Base-by-base conservation (phyloP, 2,797 vertebrate species). In the Orestias chungarensis region DNA sequence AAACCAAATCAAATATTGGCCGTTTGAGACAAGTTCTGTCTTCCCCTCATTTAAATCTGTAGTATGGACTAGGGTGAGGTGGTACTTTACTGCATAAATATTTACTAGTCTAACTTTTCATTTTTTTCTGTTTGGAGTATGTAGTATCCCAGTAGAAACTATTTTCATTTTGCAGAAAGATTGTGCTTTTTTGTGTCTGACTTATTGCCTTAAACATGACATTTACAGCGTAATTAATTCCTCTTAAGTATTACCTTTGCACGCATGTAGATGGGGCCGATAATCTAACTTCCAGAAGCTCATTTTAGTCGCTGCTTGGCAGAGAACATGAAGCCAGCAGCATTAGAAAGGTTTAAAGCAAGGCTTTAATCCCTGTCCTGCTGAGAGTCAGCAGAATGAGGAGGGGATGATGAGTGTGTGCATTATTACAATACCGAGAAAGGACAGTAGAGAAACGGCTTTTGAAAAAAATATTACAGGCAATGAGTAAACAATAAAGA, bases 221-320 rank as follows among this genome's bases (percentile, higher is more conserved):
- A 43, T 46, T 74, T 35, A 69, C 42, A 68, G 43, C 27, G 27
- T 43, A 66, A 76, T 76, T 59, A 73, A 55, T 57, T 69, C 59
- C 1, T 74, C 68, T 66, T 80, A 71, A 78, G 78, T 73, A 71
- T 77, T 42, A 62, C 12, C 33, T 29, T 29, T 54, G 33, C 52
- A 52, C 33, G 66, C 54, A 71, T 84, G 73, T 82, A 93, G 94
- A 93, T 94, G 94, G 94, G 73, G 80, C 94, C 87, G 93, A 87
- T 87, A 85, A 87, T 87, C 81, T 70, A 76, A 86, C 68, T 85
- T 89, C 86, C 73, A 75, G 84, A 83, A 78, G 82, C 87, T 86
- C 75, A 73, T 83, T 91, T 86, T 73, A 76, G 84, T 75, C 68
- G 75, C 76, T 49, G 69, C 69, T 86, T 90, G 82, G 82, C 82